Evolutionary conservation across 2,113 vertebrate species (phyloP), one percentile per base, ranked within the genome.

Genomic region (Mustela nigripes): DNA sequence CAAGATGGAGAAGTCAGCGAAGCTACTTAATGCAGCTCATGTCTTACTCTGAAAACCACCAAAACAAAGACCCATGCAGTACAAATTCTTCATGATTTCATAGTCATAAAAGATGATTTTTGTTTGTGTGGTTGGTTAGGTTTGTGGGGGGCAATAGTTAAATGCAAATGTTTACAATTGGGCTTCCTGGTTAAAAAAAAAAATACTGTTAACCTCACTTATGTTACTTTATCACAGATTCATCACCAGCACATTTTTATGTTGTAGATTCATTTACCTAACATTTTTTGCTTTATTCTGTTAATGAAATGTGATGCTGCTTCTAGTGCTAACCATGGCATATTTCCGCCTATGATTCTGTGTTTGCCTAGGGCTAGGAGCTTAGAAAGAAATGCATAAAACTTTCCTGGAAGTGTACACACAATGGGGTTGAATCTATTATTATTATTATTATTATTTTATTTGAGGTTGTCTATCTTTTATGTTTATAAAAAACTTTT

Each of bases 1-100:
- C 94, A 76, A 79, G 58, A 98, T 93, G 73, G 74, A 97, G 94
- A 95, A 74, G 79, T 82, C 84, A 94, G 45, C 6, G 85, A 62
- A 94, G 42, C 85, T 48, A 28, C 45, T 89, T 89, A 85, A 97
- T 10, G 10, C 39, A 74, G 45, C 19, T 79, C 33, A 2, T 45
- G 71, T 73, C 78, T n/a, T 2, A 48, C 11, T 10, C 95, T 79
- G 91, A 97, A 88, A 94, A 42, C 31, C 12, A 48, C 84, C 28
- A 53, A 97, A 42, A 87, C 91, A 33, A 45, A 90, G 19, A 8
- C n/a, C 82, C 48, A 65, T 42, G 10, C 45, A 48, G 0, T 53
- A 78, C 33, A 85, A 50, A 81, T 63, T 2, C 56, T 36, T 95
- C 33, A 19, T 86, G 53, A 79, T 74, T 96, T 95, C 65, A 76